Evolutionary conservation across 1,140 invertebrate species (phyloP), one percentile per base, ranked within the genome.

Genomic region (Drosophila carrolli): DNA sequence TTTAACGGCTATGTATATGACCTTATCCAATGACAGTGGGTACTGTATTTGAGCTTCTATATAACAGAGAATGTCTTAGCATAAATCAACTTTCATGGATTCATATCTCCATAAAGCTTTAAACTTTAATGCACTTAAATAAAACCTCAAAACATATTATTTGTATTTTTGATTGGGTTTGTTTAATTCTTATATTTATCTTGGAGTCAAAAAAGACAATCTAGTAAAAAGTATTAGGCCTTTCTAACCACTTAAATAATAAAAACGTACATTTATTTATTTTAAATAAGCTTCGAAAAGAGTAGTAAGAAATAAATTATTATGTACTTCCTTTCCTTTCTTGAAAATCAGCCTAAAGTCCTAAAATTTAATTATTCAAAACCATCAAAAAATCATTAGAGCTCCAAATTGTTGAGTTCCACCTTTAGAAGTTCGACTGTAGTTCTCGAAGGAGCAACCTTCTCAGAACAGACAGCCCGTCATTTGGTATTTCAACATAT

Each of bases 401-500:
- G 8, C 19, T n/a, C 4, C 7, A 55, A 13, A 10, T 16, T 14
- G 37, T 23, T n/a, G 4, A 62, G 37, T n/a, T 29, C 8, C 7
- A n/a, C 27, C 16, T 43, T 4, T 4, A 14, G 13, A 32, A 58
- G 0, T 11, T 7, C 10, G 1, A 14, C 27, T 32, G 19, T 4
- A 14, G n/a, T 37, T 71, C 44, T 47, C 37, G 41, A 71, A 48
- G 55, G 48, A 62, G 56, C 46, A 37, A 66, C 51, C 27, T 85
- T 85, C 82, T 40, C 68, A 78, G 81, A 83, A 83, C 62, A 16
- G 41, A 54, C 59, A 44, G 41, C 43, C 40, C 37, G 56, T 71
- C 58, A 53, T 59, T 84, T 61, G 23, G 65, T 50, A 74, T 81
- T 74, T 78, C 82, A 62, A 50, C 62, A 48, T 63, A 51, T 78